A percentile compares a stretch with the other conserved stretches of the same genome.
These are phyloP conservation scores for Chaetodon trifascialis DNA, from an alignment of 2,113 vertebrate species.

Conservation along the genomic window DNA sequence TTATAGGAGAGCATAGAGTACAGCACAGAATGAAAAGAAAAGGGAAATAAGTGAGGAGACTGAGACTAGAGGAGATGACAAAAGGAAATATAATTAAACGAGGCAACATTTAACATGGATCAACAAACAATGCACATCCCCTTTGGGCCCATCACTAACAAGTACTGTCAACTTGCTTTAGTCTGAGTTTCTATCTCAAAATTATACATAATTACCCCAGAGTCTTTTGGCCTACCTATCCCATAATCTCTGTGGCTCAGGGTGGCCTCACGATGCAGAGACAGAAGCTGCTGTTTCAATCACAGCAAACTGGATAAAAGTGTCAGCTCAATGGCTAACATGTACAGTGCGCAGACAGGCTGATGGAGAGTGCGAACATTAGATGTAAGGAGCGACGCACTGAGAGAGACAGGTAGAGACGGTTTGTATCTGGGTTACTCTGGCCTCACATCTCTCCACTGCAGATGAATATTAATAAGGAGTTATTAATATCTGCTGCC, in stretches of 20 bases:
- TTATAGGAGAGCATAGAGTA: slow-evolving; percentile 1
- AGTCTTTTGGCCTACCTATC: slow-evolving; percentile 8
- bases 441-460: slow-evolving; percentile 80
- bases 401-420: slow-evolving; percentile 66
- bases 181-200: neutral
- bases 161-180: neutral
- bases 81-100: neutral
- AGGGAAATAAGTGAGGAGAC: neutral
- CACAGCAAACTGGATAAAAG: slow-evolving; percentile 2
- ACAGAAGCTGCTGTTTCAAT: neutral
- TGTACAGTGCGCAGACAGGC: slow-evolving; percentile 13
- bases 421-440: slow-evolving; percentile 80
- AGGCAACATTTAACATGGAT: slow-evolving; percentile 10
- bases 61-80: neutral
- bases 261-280: neutral
- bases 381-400: slow-evolving; percentile 20
- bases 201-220: neutral
- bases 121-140: slow-evolving; percentile 12
- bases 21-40: neutral
- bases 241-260: neutral
- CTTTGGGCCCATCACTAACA: neutral
- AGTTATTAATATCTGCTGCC: slow-evolving; percentile 84
- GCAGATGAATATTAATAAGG: slow-evolving; percentile 84
- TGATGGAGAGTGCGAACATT: slow-evolving; percentile 14
- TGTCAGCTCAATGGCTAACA: slow-evolving; percentile 9